These are phyloP conservation scores for Microctenopoma lineatum DNA, from an alignment of 2,797 vertebrate genomes.

Conservation along the genomic window DNA sequence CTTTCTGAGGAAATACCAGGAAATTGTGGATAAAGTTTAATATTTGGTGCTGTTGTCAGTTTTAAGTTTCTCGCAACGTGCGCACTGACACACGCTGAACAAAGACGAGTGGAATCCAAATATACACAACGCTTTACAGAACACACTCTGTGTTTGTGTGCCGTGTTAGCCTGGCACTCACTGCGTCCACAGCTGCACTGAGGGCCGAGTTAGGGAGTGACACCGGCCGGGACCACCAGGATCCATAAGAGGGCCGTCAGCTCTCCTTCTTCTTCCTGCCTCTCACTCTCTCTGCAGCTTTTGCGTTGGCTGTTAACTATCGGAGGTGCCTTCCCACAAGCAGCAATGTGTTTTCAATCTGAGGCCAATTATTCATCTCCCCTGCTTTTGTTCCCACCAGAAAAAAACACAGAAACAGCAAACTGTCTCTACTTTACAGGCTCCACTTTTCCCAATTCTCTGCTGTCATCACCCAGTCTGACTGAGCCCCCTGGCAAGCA, in stretches of 20 bases:
- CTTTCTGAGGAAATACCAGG: neutral
- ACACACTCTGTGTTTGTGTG: conserved; percentile 17
- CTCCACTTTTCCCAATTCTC: conserved; percentile 56
- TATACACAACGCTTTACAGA: conserved; percentile 30
- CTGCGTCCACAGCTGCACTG: conserved; percentile 39
- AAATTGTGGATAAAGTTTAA: neutral
- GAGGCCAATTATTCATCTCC: conserved; percentile 73
- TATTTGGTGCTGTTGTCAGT: too few species aligned
- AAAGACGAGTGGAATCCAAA: conserved; percentile 14
- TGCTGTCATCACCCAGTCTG: conserved; percentile 65
- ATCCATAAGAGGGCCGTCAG: conserved; percentile 29
- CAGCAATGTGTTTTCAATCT: conserved; percentile 80
- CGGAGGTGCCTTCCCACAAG: conserved; percentile 67
- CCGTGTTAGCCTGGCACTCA: conserved; percentile 32
- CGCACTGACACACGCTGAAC: neutral
- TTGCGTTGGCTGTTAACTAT: conserved; percentile 44
- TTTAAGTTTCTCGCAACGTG: neutral
- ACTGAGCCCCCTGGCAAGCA: conserved; percentile 54
- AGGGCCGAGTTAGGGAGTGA: conserved; percentile 35
- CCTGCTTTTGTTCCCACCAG: conserved; percentile 72
- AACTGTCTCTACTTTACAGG: conserved; percentile 70
- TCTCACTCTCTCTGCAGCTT: conserved; percentile 21
- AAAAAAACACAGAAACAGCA: conserved; percentile 48
- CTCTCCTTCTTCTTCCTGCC: conserved; percentile 30
- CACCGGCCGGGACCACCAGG: conserved; percentile 48